Conservation (phyloP, 2,113 vertebrate genomes). For the Heteronetta atricapilla region DNA sequence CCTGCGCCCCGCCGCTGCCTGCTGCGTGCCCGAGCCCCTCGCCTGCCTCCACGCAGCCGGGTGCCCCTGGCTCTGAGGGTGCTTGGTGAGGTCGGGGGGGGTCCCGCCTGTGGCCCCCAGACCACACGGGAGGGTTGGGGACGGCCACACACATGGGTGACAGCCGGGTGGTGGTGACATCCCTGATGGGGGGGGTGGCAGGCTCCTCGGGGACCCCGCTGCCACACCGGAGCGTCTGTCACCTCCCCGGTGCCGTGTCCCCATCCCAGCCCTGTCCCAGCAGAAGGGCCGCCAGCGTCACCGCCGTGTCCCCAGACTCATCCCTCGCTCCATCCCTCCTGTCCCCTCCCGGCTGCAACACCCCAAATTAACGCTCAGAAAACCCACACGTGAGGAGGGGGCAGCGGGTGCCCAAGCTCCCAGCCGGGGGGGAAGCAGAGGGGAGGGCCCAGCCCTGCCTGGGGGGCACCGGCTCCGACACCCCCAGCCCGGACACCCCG, state of each 20-base stretch:
- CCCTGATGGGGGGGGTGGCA: too few relatives aligned
- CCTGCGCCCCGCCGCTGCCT: not conserved
- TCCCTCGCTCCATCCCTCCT: not conserved
- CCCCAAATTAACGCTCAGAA: not conserved
- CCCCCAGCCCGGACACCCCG: too few relatives aligned
- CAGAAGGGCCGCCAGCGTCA: too few relatives aligned
- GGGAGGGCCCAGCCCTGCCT: too few relatives aligned
- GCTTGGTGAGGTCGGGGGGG: accelerated
- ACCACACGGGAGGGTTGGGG: accelerated
- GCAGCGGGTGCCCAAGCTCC: not conserved
- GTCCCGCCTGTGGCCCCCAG: not conserved
- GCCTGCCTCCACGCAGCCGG: accelerated
- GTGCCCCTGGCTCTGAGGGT: not conserved
- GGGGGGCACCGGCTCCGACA: too few relatives aligned
- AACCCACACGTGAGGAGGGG: not conserved
- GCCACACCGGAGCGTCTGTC: too few relatives aligned
- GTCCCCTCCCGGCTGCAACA: too few relatives aligned
- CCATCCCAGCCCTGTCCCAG: not conserved
- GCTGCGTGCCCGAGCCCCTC: not conserved
- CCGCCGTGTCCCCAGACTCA: not conserved
- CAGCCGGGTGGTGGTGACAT: too few relatives aligned
- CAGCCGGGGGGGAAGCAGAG: not conserved
- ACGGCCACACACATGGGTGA: accelerated
- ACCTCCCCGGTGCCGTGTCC: not conserved
- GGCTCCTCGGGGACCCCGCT: not conserved